A percentile compares a stretch with the other conserved stretches of the same genome.
Conservation (phyloP, 2,797 vertebrate genomes). For the Ispidina picta region DNA sequence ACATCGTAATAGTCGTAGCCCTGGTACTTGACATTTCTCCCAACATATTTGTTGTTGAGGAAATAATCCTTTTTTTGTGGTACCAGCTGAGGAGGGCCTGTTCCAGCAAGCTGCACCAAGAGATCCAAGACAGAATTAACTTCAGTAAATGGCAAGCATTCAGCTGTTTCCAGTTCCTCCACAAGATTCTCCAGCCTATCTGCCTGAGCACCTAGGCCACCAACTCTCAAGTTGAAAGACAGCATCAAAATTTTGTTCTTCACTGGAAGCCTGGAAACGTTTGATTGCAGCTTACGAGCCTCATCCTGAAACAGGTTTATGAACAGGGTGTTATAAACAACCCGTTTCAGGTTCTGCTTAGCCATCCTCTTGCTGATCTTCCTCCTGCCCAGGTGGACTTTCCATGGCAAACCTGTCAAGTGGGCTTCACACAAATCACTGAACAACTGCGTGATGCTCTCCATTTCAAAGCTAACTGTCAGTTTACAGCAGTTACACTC, state of each 20-base stretch:
- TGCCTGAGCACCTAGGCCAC: conserved; percentile 85
- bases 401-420: conserved; percentile 85
- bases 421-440: conserved; percentile 88
- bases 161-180: conserved; percentile 75
- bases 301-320: conserved; percentile 88
- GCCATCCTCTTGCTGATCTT: conserved; percentile 78
- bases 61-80: conserved; percentile 80
- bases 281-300: conserved; percentile 64
- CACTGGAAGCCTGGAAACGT: conserved; percentile 78
- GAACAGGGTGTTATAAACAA: conserved; percentile 87
- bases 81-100: conserved; percentile 80
- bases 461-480: conserved; percentile 55
- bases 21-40: conserved; percentile 72
- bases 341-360: conserved; percentile 81
- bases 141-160: conserved; percentile 72
- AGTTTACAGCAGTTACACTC: background rate
- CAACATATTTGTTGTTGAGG: conserved; percentile 71
- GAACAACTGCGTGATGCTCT: conserved; percentile 90
- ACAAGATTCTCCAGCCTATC: conserved; percentile 90
- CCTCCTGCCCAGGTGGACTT: conserved; percentile 76
- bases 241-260: conserved; percentile 93
- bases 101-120: conserved; percentile 89
- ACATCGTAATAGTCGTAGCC: conserved; percentile 79
- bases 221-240: conserved; percentile 91
- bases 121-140: conserved; percentile 86